A percentile compares a stretch with the other conserved stretches of the same genome.
These are phyloP conservation scores for Melanotaenia boesemani DNA, from an alignment of 2,797 vertebrate genomes.

Conservation along the genomic window DNA sequence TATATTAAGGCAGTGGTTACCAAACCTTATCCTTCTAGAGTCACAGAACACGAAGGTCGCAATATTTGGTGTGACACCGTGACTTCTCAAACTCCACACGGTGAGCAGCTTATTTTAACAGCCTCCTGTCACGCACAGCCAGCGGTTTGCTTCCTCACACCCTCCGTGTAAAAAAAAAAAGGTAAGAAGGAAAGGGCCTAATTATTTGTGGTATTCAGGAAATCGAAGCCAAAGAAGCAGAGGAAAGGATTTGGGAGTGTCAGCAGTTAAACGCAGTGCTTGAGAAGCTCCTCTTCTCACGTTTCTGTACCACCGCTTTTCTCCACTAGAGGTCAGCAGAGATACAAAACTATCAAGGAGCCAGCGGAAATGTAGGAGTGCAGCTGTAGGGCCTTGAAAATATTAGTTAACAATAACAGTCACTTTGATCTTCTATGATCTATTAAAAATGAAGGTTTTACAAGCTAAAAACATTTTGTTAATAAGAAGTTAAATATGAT, in stretches of 20 bases:
- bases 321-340: constrained; percentile 68
- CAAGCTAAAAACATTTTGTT: too few species aligned
- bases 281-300: constrained; percentile 11
- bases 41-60: too few species aligned
- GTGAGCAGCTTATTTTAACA: background rate
- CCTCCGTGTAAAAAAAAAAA: background rate
- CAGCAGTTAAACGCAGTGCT: background rate
- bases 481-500: background rate
- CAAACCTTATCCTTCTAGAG: too few species aligned
- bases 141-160: background rate
- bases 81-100: background rate
- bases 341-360: background rate
- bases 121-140: background rate
- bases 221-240: background rate
- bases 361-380: background rate
- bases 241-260: background rate
- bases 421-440: too few species aligned
- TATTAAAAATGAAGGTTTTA: too few species aligned
- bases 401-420: background rate
- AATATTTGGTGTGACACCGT: too few species aligned
- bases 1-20: too few species aligned
- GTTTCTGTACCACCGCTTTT: background rate
- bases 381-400: background rate
- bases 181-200: background rate
- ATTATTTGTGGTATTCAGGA: constrained; percentile 32